Percentiles rank a stretch among this genome's conserved stretches.
Evolutionary conservation across 2,888 invertebrate genomes (phyloP).

Genomic region (Spisula subtruncata): DNA sequence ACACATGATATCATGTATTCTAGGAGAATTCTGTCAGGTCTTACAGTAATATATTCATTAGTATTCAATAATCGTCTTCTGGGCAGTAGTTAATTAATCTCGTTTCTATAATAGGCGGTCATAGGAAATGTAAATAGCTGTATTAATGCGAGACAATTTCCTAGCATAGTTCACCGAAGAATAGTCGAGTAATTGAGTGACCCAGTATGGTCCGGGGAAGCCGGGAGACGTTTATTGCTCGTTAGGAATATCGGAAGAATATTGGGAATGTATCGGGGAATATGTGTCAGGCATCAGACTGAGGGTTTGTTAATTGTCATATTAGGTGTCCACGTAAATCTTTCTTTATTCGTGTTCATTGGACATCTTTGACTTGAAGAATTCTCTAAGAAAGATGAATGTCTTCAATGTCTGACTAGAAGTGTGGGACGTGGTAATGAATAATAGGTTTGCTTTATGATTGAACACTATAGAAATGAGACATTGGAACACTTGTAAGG

Average conservation of each 20-base stretch:
- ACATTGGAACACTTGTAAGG: neutral
- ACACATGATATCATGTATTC: neutral
- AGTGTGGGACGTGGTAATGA: neutral
- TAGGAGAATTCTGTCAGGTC: neutral
- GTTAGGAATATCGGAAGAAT: too few relatives aligned
- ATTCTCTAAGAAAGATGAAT: constrained; percentile 4
- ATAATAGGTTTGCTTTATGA: neutral
- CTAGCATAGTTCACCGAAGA: neutral
- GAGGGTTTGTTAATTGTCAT: neutral
- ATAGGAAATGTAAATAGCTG: constrained; percentile 11
- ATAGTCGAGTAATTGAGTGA: neutral
- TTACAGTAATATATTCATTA: neutral
- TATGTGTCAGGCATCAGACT: neutral
- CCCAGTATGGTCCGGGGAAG: neutral
- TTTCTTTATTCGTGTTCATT: neutral
- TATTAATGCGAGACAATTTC: constrained; percentile 11
- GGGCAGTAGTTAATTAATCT: neutral
- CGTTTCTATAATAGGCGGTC: neutral
- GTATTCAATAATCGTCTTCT: neutral
- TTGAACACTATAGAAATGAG: neutral
- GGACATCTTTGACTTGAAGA: constrained; percentile 6
- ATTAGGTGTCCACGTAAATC: constrained; percentile 5
- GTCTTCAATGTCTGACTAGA: neutral
- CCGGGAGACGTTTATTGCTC: neutral
- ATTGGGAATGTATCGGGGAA: neutral